A percentile compares a stretch with the other conserved stretches of the same genome.
These are phyloP conservation scores for Calyptommatus sinebrachiatus DNA, from an alignment of 2,113 vertebrate species.

Conservation along the genomic window DNA sequence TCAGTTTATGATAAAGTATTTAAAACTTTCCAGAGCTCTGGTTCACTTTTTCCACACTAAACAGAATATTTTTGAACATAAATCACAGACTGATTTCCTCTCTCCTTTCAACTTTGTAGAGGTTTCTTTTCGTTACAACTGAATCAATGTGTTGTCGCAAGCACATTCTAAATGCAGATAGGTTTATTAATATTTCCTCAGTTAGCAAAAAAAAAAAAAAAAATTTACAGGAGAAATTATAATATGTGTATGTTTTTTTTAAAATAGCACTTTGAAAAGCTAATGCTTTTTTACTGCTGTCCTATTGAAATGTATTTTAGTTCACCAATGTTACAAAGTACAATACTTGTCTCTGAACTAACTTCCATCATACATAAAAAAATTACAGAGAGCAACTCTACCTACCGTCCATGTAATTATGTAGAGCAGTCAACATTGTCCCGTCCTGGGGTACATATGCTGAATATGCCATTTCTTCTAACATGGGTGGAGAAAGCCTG, in stretches of 20 bases:
- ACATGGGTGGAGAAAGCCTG: constrained; percentile 82
- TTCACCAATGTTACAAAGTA: background rate
- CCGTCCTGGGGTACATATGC: constrained; percentile 84
- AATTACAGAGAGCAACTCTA: constrained; percentile 26
- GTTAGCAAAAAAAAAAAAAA: background rate
- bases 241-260: background rate
- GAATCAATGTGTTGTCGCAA: no score
- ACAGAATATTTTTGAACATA: no score
- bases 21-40: no score
- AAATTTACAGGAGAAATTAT: background rate
- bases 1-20: no score
- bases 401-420: constrained; percentile 93
- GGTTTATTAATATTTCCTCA: background rate
- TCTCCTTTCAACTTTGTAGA: no score
- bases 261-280: no score
- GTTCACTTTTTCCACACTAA: no score
- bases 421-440: constrained; percentile 86
- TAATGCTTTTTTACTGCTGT: no score
- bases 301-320: background rate
- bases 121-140: no score
- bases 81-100: no score
- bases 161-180: background rate
- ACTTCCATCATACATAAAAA: background rate
- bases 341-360: background rate
- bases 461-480: constrained; percentile 89